Evolutionary conservation across 2,113 vertebrate genomes (phyloP).

Genomic region (Psilopogon haemacephalus): DNA sequence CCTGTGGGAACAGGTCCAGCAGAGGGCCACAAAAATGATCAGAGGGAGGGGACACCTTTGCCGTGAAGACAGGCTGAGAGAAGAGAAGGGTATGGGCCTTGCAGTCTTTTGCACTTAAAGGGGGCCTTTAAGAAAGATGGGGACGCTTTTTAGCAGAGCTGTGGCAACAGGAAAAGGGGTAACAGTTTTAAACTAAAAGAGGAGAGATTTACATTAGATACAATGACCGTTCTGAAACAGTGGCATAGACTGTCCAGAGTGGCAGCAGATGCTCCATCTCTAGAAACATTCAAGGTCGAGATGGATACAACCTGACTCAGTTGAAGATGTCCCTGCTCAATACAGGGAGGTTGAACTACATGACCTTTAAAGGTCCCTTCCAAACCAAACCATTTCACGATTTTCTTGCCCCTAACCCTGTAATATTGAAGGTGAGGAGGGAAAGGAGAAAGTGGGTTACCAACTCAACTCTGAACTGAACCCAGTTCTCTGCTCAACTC

Average conservation of each 20-base stretch:
- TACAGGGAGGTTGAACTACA: not conserved
- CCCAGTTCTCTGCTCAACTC: not conserved
- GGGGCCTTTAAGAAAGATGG: not conserved
- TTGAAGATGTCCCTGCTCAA: not conserved
- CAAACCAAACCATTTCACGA: not conserved
- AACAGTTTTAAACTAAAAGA: not conserved
- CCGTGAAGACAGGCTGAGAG: not conserved
- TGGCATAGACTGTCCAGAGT: not conserved
- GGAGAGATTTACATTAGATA: not conserved
- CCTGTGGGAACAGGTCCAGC: not conserved
- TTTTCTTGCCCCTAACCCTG: not conserved
- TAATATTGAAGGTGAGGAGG: not conserved
- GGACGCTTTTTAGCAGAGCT: not conserved
- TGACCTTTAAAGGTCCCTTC: not conserved
- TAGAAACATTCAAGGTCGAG: not conserved
- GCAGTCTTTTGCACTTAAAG: not conserved
- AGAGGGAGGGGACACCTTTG: not conserved
- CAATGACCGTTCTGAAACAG: not conserved
- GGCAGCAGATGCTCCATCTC: not conserved
- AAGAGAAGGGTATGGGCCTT: not conserved
- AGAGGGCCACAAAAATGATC: not conserved
- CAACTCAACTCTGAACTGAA: not conserved
- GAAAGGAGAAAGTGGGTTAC: not conserved
- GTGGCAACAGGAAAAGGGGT: fast-evolving
- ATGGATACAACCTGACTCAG: fast-evolving